These are phyloP conservation scores for Brachystomella parvula DNA, from an alignment of 1,140 invertebrate genomes.

Conservation along the genomic window DNA sequence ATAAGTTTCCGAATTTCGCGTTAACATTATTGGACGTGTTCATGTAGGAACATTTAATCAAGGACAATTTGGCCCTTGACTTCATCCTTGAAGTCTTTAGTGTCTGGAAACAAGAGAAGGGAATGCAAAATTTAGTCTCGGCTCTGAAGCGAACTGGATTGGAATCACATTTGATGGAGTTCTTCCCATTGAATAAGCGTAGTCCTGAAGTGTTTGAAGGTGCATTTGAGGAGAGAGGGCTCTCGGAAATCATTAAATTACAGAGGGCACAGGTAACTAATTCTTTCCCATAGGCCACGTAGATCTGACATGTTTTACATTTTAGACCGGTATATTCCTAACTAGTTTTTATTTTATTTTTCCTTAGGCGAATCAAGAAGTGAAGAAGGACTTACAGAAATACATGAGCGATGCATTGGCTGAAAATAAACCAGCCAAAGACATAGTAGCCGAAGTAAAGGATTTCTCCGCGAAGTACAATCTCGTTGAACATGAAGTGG, in stretches of 20 bases:
- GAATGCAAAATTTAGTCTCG: conserved; percentile 71
- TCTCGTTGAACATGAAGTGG: conserved; percentile 82
- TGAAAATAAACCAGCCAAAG: conserved; percentile 69
- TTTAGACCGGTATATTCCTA: conserved; percentile 6
- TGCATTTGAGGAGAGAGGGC: conserved; percentile 73
- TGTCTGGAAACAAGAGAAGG: conserved; percentile 84
- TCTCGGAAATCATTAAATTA: conserved; percentile 78
- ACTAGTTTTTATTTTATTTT: not conserved
- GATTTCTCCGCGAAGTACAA: conserved; percentile 71
- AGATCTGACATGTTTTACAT: not conserved
- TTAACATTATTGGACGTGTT: conserved; percentile 22
- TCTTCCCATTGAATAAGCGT: conserved; percentile 85
- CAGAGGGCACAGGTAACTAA: conserved; percentile 66
- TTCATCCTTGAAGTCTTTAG: conserved; percentile 86
- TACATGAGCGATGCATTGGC: conserved; percentile 69
- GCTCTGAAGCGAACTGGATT: conserved; percentile 81
- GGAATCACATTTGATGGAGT: conserved; percentile 83
- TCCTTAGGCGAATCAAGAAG: conserved; percentile 63
- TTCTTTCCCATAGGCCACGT: too few relatives aligned
- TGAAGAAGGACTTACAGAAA: conserved; percentile 69
- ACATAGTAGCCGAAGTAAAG: conserved; percentile 71
- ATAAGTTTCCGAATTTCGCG: not conserved
- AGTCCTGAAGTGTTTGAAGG: conserved; percentile 77
- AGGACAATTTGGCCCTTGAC: conserved; percentile 86
- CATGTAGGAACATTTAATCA: conserved; percentile 76